Percentiles rank a stretch among this genome's conserved stretches.
Evolutionary conservation across 2,797 vertebrate genomes (phyloP).

Genomic region (Mus caroli): DNA sequence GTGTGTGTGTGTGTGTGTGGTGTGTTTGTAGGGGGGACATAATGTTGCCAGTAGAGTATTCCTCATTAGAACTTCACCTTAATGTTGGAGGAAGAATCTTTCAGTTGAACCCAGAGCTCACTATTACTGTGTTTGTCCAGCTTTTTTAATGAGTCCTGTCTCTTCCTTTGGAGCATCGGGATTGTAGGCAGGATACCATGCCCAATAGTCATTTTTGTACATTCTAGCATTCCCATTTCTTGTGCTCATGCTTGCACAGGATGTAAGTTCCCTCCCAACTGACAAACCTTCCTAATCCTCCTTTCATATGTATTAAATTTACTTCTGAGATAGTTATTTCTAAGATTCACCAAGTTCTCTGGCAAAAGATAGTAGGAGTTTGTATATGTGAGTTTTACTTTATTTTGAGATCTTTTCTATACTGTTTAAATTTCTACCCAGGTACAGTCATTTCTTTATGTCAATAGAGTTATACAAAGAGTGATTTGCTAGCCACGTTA

Average conservation of each 20-base stretch:
- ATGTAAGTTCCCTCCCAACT: neutral
- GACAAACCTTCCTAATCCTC: neutral
- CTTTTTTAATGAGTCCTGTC: neutral
- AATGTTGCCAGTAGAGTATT: neutral
- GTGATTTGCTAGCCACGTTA: slow-evolving; percentile 40
- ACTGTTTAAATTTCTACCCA: slow-evolving; percentile 43
- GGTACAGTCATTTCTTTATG: slow-evolving; percentile 39
- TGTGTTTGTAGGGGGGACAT: too few species aligned
- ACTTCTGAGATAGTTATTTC: neutral
- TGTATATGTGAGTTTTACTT: slow-evolving; percentile 19
- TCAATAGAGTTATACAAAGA: slow-evolving; percentile 19
- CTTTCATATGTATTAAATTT: neutral
- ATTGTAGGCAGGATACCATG: neutral
- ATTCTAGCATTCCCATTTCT: neutral
- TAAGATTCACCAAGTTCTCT: neutral
- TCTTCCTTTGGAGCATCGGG: neutral
- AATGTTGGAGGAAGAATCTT: neutral
- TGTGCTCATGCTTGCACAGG: neutral
- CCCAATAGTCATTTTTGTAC: neutral
- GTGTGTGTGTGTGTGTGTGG: neutral
- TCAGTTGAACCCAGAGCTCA: neutral
- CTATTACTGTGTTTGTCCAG: neutral
- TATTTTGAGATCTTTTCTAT: neutral
- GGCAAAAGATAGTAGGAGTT: neutral
- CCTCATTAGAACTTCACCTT: neutral